Evolutionary conservation across 2,797 vertebrate species (phyloP).

Genomic region (Spondyliosoma cantharus): DNA sequence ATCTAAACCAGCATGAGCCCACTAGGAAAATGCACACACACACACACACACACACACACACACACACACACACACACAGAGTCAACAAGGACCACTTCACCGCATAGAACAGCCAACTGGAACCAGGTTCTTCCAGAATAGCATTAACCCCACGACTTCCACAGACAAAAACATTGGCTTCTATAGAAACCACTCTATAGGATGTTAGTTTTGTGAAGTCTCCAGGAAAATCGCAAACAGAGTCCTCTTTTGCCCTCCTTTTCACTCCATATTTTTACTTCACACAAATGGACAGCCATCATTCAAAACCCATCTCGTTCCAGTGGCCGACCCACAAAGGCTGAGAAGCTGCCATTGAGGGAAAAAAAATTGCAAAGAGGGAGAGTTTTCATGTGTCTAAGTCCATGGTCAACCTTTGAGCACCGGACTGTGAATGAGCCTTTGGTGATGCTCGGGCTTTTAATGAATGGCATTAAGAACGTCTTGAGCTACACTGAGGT

Average conservation of each 20-base stretch:
- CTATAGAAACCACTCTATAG: slow-evolving; percentile 70
- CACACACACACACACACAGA: slow-evolving; percentile 34
- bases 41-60: slow-evolving; percentile 13
- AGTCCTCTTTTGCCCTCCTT: slow-evolving; percentile 62
- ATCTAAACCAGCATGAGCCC: slow-evolving; percentile 24
- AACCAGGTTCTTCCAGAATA: slow-evolving; percentile 60
- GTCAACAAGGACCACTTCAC: slow-evolving; percentile 72
- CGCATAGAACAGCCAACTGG: slow-evolving; percentile 50
- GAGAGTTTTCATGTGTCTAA: slow-evolving; percentile 59
- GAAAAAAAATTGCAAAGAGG: slow-evolving; percentile 39
- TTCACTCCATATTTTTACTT: slow-evolving; percentile 62
- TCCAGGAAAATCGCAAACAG: slow-evolving; percentile 73
- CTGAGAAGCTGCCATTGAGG: slow-evolving; percentile 63
- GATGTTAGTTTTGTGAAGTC: slow-evolving; percentile 77
- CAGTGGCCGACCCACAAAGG: slow-evolving; percentile 75
- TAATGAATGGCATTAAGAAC: slow-evolving; percentile 69
- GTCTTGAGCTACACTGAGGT: slow-evolving; percentile 60
- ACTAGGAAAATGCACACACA: slow-evolving; percentile 14
- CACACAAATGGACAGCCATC: slow-evolving; percentile 69
- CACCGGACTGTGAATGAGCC: slow-evolving; percentile 73
- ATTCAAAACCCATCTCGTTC: slow-evolving; percentile 75
- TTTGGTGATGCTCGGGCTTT: slow-evolving; percentile 65
- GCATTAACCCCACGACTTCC: slow-evolving; percentile 74
- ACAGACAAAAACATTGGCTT: slow-evolving; percentile 72
- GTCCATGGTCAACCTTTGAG: slow-evolving; percentile 72